Conservation (phyloP, 2,797 vertebrate species). For the Eremophila alpestris region DNA sequence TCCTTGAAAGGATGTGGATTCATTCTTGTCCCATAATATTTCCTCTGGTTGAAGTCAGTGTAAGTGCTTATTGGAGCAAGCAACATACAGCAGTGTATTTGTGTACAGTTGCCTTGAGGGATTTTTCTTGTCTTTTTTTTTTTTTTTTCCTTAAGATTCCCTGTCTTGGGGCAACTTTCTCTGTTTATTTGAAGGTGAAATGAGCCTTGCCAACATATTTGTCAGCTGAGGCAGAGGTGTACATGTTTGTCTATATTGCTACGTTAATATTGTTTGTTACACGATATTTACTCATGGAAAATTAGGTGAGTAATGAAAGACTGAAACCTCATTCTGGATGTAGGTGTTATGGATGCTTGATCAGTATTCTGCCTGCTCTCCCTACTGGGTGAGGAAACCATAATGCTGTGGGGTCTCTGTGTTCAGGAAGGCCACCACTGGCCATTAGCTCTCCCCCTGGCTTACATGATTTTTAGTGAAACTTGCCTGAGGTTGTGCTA, state of each 20-base stretch:
- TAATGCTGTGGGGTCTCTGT: neutral
- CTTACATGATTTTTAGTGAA: neutral
- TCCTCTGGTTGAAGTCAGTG: neutral
- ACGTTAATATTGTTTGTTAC: neutral
- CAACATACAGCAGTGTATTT: neutral
- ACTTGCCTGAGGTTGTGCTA: neutral
- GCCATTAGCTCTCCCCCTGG: neutral
- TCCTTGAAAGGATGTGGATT: neutral
- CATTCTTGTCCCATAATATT: neutral
- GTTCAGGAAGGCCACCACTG: neutral
- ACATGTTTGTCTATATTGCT: neutral
- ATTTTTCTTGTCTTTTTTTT: neutral
- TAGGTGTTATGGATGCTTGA: neutral
- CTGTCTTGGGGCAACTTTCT: neutral
- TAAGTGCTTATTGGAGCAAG: constrained; percentile 21
- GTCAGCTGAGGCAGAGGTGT: neutral
- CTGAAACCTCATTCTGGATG: neutral
- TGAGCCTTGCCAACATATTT: neutral
- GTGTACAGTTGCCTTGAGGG: neutral
- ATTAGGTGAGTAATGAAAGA: neutral
- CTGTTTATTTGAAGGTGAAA: constrained; percentile 27
- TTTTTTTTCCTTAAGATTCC: neutral
- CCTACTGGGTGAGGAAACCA: neutral
- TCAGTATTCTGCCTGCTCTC: neutral
- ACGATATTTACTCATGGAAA: neutral